phyloP scores from a whole-genome alignment of 1,140 invertebrate species.

The Leptopilina boulardi region DNA sequence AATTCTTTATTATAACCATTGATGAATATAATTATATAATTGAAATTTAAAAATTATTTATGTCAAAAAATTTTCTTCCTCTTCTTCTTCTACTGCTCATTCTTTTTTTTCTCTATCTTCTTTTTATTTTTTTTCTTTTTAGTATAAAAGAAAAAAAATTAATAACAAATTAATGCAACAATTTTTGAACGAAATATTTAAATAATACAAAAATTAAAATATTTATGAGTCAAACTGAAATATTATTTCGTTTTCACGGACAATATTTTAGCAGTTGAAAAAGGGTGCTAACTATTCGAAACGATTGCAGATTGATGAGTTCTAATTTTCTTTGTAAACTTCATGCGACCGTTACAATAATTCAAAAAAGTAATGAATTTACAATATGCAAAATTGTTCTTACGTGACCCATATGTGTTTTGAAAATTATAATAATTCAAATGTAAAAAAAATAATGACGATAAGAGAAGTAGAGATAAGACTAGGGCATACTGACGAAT shows the following conservation, averaged over 20 bases:
- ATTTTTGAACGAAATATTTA: neutral
- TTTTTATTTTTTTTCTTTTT: too few species aligned
- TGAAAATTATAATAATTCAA: too few species aligned
- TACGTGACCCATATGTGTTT: neutral
- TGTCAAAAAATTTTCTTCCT: too few species aligned
- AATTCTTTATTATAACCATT: neutral
- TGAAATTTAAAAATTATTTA: too few species aligned
- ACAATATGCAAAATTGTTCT: neutral
- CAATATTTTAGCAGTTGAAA: conserved; percentile 47
- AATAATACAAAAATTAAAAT: neutral
- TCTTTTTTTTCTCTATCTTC: too few species aligned
- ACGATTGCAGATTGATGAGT: conserved; percentile 51
- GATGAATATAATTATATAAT: too few species aligned
- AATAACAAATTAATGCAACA: neutral
- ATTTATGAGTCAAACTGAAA: neutral
- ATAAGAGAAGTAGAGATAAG: too few species aligned
- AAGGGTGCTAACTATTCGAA: conserved; percentile 53
- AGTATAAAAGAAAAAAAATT: too few species aligned
- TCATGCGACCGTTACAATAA: conserved; percentile 58
- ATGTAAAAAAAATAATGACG: too few species aligned
- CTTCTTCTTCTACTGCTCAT: too few species aligned
- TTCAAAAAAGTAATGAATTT: neutral
- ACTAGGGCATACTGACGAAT: too few species aligned
- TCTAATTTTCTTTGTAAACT: conserved; percentile 63
- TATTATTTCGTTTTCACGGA: conserved; percentile 6